A percentile compares a stretch with the other conserved stretches of the same genome.
These are phyloP conservation scores for Tolypeutes matacus DNA, from an alignment of 2,797 vertebrate genomes.

Conservation along the genomic window DNA sequence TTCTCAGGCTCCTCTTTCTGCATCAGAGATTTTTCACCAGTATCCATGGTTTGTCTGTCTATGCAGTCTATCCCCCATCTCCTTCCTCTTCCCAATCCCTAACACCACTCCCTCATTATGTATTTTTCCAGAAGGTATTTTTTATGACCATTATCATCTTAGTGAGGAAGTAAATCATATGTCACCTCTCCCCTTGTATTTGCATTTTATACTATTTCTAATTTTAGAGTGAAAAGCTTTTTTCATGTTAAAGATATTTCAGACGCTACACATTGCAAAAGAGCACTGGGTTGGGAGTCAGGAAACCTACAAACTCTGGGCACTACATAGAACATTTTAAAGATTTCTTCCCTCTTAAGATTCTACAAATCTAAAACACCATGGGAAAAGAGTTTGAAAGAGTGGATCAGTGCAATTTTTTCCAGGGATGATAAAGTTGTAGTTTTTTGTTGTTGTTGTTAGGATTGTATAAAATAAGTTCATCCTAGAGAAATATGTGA, in stretches of 20 bases:
- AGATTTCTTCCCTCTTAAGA: background rate
- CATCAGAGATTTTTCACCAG: background rate
- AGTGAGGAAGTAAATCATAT: background rate
- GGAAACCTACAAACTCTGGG: background rate
- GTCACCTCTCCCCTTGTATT: background rate
- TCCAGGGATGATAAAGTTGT: background rate
- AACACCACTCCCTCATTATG: background rate
- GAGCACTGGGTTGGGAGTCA: too few relatives aligned
- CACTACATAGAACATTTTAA: background rate
- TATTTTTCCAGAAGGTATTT: background rate
- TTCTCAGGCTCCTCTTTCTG: background rate
- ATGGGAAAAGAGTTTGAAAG: background rate
- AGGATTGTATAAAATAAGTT: background rate
- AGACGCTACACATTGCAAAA: background rate
- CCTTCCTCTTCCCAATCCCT: background rate
- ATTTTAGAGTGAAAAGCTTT: background rate
- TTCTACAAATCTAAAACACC: background rate
- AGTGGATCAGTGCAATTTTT: background rate
- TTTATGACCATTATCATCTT: background rate
- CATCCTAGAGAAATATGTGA: background rate
- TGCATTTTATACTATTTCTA: background rate
- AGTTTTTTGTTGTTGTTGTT: background rate
- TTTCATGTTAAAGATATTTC: background rate
- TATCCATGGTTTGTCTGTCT: background rate
- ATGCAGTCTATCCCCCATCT: accelerated